A percentile compares a stretch with the other conserved stretches of the same genome.
Evolutionary conservation across 2,113 vertebrate species (phyloP).

Genomic region (Dasyornis broadbenti): DNA sequence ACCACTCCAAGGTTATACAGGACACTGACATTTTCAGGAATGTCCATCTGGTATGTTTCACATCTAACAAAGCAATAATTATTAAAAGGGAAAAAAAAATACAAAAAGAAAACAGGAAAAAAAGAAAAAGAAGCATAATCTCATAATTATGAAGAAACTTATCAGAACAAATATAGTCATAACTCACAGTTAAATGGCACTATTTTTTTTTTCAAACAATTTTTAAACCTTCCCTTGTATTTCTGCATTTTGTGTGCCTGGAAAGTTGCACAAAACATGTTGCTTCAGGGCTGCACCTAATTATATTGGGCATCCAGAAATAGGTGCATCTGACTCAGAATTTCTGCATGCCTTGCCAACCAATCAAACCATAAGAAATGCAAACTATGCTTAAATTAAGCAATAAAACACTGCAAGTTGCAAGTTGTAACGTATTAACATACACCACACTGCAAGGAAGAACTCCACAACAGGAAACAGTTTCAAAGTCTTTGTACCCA

Average conservation of each 20-base stretch:
- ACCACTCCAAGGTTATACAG: neutral
- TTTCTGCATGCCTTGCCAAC: conserved; percentile 56
- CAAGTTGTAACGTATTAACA: conserved; percentile 3
- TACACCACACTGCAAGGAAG: neutral
- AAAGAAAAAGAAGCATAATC: neutral
- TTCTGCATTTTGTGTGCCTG: conserved; percentile 5
- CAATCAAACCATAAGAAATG: conserved; percentile 37
- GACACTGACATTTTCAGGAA: neutral
- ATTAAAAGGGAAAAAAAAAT: neutral
- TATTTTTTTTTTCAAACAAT: neutral
- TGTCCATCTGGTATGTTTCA: neutral
- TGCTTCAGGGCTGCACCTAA: conserved; percentile 47
- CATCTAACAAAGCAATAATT: neutral
- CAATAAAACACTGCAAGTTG: conserved; percentile 23
- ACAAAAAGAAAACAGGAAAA: neutral
- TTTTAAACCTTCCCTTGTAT: neutral
- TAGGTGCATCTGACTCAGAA: conserved; percentile 65
- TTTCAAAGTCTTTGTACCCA: neutral
- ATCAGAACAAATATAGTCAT: neutral
- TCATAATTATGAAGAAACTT: neutral
- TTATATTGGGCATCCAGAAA: conserved; percentile 42
- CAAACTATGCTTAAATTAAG: conserved; percentile 51
- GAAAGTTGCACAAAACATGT: conserved; percentile 14
- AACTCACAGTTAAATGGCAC: neutral
- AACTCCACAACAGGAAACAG: neutral